Evolutionary conservation across 2,888 invertebrate species (phyloP).

Genomic region (Pantelozetes paolii): DNA sequence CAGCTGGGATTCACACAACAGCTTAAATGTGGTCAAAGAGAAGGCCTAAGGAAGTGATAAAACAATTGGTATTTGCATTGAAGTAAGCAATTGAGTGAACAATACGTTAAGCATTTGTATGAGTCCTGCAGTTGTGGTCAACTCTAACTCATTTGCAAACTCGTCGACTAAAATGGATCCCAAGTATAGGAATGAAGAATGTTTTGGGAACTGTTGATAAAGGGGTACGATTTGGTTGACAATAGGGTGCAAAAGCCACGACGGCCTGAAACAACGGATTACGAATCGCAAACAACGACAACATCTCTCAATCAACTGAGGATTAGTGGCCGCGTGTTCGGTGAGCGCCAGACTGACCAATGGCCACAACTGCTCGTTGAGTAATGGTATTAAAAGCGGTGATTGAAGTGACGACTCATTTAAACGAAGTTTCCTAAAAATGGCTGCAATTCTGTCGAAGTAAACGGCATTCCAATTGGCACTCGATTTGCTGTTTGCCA

Average conservation of each 20-base stretch:
- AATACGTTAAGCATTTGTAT: conserved; percentile 40
- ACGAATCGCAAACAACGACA: conserved; percentile 85
- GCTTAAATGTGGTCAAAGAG: conserved; percentile 56
- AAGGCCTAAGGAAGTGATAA: conserved; percentile 52
- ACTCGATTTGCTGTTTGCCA: conserved; percentile 21
- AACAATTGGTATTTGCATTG: not conserved
- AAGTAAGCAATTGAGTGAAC: not conserved
- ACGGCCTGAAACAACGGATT: conserved; percentile 63
- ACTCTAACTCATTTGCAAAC: conserved; percentile 52
- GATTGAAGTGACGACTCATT: conserved; percentile 29
- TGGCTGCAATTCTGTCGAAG: conserved; percentile 53
- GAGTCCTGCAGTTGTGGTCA: conserved; percentile 29
- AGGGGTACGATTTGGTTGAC: conserved; percentile 46
- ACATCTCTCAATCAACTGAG: conserved; percentile 82
- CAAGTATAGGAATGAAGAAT: conserved; percentile 85
- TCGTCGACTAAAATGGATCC: conserved; percentile 84
- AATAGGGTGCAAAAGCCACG: conserved; percentile 41
- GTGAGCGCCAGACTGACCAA: conserved; percentile 64
- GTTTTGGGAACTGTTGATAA: conserved; percentile 68
- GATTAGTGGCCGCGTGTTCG: conserved; percentile 58
- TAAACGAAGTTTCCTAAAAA: conserved; percentile 50
- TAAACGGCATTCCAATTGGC: conserved; percentile 6
- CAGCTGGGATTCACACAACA: conserved; percentile 66
- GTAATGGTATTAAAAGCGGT: not conserved
- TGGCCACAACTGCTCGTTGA: conserved; percentile 70